Base-by-base conservation (phyloP, 2,797 vertebrate species). In the Heliangelus exortis region DNA sequence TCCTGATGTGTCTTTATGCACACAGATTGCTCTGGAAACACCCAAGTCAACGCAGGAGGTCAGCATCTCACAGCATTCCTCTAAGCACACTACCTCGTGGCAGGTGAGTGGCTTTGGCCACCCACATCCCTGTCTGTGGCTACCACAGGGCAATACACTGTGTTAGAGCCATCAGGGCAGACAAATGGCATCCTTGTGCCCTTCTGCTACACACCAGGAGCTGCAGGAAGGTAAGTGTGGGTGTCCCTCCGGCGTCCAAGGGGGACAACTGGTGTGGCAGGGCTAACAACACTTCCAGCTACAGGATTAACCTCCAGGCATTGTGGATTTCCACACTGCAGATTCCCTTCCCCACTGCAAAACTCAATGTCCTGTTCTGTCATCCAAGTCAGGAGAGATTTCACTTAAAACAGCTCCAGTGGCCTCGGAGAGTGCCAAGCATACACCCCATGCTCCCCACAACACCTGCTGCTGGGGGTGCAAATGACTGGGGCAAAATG, bases 221-320 rank as follows among this genome's bases (percentile, higher is more conserved):
- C 63, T 2, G 8, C 55, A 68, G 63, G 11, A 51, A 58, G 63
- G n/a, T 0, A 0, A 79, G 19, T 0, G 1, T 15, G 33, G 43
- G 61, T 2, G 2, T 39, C 39, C 10, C 31, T 62, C n/a, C 1
- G 0, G 5, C 2, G 28, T 25, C 48, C 57, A 66, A 47, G 18
- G 72, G 36, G 3, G 39, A 54, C 34, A 59, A 41, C 33, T 28
- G 4, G 25, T 8, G 20, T 18, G 41, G 33, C 34, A 66, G 26
- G 19, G 73, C 23, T 72, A 67, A 50, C 53, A 63, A 75, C 1
- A 6, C 69, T 55, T 53, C 53, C 45, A 77, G 50, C 61, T 62
- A 69, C 31, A 77, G 23, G n/a, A 58, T 16, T 74, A 61, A 10
- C 53, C 51, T 58, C 0, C 0, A 61, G 25, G 48, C 2, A 3